Evolutionary conservation across 35 echinoderm and acorn worm genomes (phyloP).

Genomic region (Diadema setosum): DNA sequence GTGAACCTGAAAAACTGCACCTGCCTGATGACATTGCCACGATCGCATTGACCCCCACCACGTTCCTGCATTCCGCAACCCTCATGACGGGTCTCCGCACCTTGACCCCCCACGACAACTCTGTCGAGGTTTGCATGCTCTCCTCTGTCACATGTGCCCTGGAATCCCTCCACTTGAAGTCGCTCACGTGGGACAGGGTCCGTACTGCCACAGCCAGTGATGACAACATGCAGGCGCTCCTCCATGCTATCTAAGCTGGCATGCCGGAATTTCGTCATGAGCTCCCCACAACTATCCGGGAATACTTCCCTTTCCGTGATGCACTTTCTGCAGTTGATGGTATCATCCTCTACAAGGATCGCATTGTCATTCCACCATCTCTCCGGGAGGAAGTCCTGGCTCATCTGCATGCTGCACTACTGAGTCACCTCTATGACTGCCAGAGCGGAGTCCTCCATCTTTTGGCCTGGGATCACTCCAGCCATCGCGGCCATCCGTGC

Average conservation of each 20-base stretch:
- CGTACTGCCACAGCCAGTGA: neutral
- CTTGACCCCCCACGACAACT: neutral
- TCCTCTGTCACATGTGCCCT: neutral
- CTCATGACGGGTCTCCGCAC: conserved; percentile 11
- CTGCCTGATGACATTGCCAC: neutral
- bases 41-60: neutral
- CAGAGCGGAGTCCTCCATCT: neutral
- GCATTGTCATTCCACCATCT: conserved; percentile 34
- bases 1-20: neutral
- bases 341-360: conserved; percentile 23
- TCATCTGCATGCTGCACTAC: neutral
- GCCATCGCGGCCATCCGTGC: neutral
- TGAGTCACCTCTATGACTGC: conserved; percentile 5
- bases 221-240: neutral
- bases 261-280: conserved; percentile 21
- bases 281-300: neutral
- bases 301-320: conserved; percentile 13
- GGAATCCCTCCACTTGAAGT: neutral
- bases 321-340: conserved; percentile 14
- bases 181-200: conserved; percentile 12
- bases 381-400: conserved; percentile 4
- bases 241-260: neutral
- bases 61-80: neutral
- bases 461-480: conserved; percentile 19
- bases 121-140: neutral